Evolutionary conservation across 2,797 vertebrate species (phyloP).

Genomic region (Pipistrellus pygmaeus): DNA sequence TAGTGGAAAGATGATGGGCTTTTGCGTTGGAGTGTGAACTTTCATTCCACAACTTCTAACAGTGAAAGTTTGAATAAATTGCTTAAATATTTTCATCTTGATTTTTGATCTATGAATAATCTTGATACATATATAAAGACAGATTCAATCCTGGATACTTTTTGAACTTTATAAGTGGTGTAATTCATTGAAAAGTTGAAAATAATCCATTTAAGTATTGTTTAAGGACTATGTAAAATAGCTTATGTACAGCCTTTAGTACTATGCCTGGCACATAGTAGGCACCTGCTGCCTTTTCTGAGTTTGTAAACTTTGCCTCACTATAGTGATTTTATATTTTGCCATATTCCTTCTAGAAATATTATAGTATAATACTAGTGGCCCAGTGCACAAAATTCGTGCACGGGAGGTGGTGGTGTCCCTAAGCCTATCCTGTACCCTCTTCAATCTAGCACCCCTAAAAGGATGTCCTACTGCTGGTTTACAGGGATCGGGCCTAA

Average conservation of each 20-base stretch:
- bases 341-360: not conserved
- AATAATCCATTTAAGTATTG: not conserved
- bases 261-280: not conserved
- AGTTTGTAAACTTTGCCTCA: not conserved
- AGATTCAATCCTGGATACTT: too few species aligned
- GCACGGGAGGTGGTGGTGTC: too few species aligned
- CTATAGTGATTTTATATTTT: not conserved
- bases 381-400: too few species aligned
- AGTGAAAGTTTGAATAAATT: not conserved
- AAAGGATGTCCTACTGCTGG: too few species aligned
- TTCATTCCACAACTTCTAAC: not conserved
- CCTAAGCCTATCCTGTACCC: too few species aligned
- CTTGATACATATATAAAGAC: not conserved
- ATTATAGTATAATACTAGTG: not conserved
- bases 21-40: not conserved
- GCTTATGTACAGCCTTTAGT: not conserved
- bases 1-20: not conserved
- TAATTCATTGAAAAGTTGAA: too few species aligned
- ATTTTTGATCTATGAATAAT: not conserved
- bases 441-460: too few species aligned
- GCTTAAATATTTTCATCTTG: not conserved
- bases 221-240: constrained; percentile 1
- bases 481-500: too few species aligned
- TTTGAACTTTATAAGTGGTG: too few species aligned
- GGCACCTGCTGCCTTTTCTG: not conserved